Conservation (phyloP, 2,113 vertebrate species). For the Hippopotamus amphibius region DNA sequence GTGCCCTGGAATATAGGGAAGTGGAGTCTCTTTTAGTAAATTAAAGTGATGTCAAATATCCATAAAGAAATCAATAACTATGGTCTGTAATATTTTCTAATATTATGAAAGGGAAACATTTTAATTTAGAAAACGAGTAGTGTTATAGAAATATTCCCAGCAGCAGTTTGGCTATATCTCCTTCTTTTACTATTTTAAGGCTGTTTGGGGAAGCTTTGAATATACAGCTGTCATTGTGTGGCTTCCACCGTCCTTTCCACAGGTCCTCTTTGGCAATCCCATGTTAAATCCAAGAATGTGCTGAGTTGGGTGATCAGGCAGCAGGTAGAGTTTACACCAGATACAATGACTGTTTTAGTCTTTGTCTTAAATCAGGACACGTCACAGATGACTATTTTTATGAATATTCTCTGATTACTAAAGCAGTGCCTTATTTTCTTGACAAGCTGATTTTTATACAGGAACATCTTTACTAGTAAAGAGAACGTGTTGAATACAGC, state of each 20-base stretch:
- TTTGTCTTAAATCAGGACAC: slow-evolving; percentile 19
- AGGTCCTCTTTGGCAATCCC: neutral
- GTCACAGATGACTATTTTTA: neutral
- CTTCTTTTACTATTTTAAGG: slow-evolving; percentile 47
- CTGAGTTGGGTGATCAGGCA: neutral
- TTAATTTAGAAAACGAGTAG: neutral
- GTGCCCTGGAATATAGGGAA: neutral
- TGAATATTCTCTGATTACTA: slow-evolving; percentile 42
- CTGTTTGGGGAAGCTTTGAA: neutral
- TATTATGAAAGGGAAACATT: neutral
- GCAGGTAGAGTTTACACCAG: neutral
- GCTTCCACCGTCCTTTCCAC: neutral
- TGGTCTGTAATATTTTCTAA: neutral
- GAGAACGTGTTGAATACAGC: neutral
- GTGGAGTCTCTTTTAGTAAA: neutral
- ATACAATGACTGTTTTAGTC: neutral
- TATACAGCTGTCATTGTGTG: neutral
- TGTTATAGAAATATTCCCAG: neutral
- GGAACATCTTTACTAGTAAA: slow-evolving; percentile 41
- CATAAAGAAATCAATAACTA: neutral
- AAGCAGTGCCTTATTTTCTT: neutral
- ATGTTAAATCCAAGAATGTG: slow-evolving; percentile 20
- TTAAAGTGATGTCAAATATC: slow-evolving; percentile 19
- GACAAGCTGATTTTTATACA: slow-evolving; percentile 15
- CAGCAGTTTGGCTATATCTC: neutral